A percentile compares a stretch with the other conserved stretches of the same genome.
Conservation (phyloP, 2,113 vertebrate species). For the Myiagra hebetior region DNA sequence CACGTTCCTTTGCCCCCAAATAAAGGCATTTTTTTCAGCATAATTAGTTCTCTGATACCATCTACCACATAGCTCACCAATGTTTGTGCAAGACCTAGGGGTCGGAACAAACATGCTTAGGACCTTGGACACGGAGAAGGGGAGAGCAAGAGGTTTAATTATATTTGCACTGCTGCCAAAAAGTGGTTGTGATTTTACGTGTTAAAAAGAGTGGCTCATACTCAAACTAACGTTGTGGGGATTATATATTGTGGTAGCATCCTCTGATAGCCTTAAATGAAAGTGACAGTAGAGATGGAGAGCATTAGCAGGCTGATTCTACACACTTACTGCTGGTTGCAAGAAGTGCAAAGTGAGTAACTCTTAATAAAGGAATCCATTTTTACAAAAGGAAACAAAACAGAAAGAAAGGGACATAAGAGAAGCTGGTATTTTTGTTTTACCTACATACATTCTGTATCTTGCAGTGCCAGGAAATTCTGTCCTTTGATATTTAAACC, state of each 20-base stretch:
- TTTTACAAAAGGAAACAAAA: not conserved
- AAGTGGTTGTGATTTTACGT: not conserved
- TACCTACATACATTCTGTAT: not conserved
- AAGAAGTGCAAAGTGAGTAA: not conserved
- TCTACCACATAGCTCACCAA: not conserved
- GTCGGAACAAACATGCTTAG: not conserved
- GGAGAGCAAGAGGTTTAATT: not conserved
- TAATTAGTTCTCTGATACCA: not conserved
- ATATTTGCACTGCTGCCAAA: not conserved
- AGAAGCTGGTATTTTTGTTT: not conserved
- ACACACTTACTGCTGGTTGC: not conserved
- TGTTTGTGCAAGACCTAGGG: not conserved
- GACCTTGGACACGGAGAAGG: not conserved
- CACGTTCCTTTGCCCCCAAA: not conserved
- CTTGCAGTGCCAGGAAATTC: not conserved
- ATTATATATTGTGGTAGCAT: not conserved
- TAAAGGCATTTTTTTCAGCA: not conserved
- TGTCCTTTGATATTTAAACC: not conserved
- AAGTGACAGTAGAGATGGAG: not conserved
- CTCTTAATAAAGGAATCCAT: not conserved
- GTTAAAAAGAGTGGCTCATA: not conserved
- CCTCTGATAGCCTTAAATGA: not conserved
- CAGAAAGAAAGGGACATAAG: not conserved
- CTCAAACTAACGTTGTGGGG: not conserved
- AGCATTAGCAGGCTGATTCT: not conserved